Evolutionary conservation across 1,140 invertebrate genomes (phyloP), one percentile per base, ranked within the genome.

Genomic region (Globodera ellingtonae): DNA sequence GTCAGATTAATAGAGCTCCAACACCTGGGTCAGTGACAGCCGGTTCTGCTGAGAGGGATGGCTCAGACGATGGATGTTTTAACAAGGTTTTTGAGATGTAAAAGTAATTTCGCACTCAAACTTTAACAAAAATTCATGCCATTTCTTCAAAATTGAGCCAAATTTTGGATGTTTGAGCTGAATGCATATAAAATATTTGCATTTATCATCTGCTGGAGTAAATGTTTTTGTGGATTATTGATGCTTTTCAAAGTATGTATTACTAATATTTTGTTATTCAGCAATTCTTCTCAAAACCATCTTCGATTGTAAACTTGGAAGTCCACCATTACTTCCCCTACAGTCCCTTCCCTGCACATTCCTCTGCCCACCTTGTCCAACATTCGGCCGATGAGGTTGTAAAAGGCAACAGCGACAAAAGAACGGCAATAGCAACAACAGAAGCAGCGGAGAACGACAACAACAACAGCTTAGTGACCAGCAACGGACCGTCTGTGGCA

Each of bases 31-130:
- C 70, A 72, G 13, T 48, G 70, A 50, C 70, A 72, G 15, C 18
- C 56, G 18, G 18, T 70, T 35, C 67, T 44, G 59, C 13, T 65
- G 67, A 35, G 7, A 70, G 35, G 9, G 67, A 70, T 35, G 67
- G 46, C 67, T 44, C 24, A 35, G 67, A 70, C 6, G 56, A 15
- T 18, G 56, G 5, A 62, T 62, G 5, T 62, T 44, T 15, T 21
- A 70, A 18, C 67, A 70, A 70, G 67, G 67, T 70, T 70, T 67
- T 21, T 65, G 59, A 65, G 59, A 65, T 21, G n/a, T 21, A 65
- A 65, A 15, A 21, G 13, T 21, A 21, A 65, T 65, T 65, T 65
- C 2, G 13, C 1, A 13, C 21, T 21, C 13, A 21, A 21, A 15
- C 59, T 65, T 21, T 13, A 65, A 65, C 59, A 65, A 21, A 65